Evolutionary conservation across 2,888 invertebrate genomes (phyloP).

Genomic region (Polyommatus iphigenia): DNA sequence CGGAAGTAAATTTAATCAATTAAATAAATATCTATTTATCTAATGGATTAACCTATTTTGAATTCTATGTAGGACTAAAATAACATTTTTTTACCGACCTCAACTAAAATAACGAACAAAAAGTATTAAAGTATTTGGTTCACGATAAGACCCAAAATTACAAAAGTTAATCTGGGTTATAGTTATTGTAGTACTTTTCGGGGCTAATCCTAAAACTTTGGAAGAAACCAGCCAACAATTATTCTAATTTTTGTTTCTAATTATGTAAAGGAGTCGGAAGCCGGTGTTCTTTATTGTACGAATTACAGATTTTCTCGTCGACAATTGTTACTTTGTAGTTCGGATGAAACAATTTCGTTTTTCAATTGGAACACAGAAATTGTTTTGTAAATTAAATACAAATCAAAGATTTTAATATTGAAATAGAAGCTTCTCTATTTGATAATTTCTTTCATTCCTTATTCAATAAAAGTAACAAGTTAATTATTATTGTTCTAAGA

Average conservation of each 20-base stretch:
- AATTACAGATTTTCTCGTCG: conserved; percentile 12
- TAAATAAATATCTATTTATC: not conserved
- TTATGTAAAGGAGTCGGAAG: conserved; percentile 1
- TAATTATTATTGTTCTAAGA: not conserved
- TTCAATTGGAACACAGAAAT: not conserved
- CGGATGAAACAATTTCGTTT: not conserved
- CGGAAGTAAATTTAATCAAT: not conserved
- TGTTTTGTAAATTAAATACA: not conserved
- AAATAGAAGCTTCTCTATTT: not conserved
- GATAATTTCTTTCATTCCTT: not conserved
- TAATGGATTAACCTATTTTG: not conserved
- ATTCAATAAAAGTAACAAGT: not conserved
- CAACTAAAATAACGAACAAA: not conserved
- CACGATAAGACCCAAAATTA: not conserved
- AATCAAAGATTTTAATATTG: not conserved
- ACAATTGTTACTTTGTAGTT: conserved; percentile 1
- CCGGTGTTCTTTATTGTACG: conserved; percentile 8
- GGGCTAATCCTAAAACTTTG: not conserved
- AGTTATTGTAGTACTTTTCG: not conserved
- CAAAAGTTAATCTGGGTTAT: not conserved
- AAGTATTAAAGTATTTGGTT: not conserved
- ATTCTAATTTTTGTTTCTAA: conserved; percentile 25
- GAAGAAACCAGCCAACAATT: not conserved
- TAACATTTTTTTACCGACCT: not conserved
- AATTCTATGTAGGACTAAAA: not conserved